Evolutionary conservation across 2,888 invertebrate species (phyloP).

Genomic region (Crocallis elinguaria): DNA sequence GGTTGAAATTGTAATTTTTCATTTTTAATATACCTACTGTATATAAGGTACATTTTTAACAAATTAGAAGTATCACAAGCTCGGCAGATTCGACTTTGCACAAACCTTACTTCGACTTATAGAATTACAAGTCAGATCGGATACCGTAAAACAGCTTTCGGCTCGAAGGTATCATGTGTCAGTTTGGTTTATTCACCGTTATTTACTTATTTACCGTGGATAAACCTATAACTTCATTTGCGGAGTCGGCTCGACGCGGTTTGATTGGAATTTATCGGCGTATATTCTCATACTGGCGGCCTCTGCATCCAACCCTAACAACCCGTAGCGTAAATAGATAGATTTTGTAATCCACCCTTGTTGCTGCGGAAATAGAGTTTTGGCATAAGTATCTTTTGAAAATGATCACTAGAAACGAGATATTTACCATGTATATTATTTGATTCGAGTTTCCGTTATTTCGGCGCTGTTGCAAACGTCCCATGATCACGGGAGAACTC

Average conservation of each 20-base stretch:
- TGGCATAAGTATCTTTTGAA: background rate
- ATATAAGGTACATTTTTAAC: no score
- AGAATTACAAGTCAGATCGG: background rate
- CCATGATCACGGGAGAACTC: no score
- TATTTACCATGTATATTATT: no score
- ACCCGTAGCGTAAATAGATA: constrained; percentile 45
- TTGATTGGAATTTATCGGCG: constrained; percentile 67
- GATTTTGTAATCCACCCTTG: constrained; percentile 39
- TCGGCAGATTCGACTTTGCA: no score
- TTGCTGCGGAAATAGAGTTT: constrained; percentile 4
- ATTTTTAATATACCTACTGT: no score
- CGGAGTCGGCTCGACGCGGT: constrained; percentile 46
- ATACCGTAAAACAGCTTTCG: constrained; percentile 26
- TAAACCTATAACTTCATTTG: constrained; percentile 61
- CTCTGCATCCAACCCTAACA: constrained; percentile 26
- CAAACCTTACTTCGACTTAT: no score
- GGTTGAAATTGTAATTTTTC: no score
- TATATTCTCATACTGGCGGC: constrained; percentile 55
- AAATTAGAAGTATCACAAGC: no score
- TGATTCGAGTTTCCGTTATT: no score
- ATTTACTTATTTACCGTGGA: constrained; percentile 44
- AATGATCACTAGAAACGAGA: background rate
- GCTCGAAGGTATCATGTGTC: constrained; percentile 32
- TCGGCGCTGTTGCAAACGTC: no score
- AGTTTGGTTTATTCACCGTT: constrained; percentile 31